phyloP scores from a whole-genome alignment of 2,113 vertebrate species.

The Zapornia atra region DNA sequence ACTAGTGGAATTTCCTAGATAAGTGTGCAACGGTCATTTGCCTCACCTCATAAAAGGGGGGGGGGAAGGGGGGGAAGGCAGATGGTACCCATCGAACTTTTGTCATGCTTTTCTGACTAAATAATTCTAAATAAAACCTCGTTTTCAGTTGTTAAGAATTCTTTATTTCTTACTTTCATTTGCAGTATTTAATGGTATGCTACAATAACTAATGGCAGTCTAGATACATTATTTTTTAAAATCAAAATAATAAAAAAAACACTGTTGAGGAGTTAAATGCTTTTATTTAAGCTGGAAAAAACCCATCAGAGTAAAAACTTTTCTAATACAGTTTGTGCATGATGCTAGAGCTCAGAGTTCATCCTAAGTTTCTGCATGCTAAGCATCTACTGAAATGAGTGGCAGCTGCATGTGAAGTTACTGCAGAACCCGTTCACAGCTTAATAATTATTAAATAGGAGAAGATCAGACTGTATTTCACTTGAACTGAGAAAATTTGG shows the following conservation, averaged over 20 bases:
- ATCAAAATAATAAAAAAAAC: neutral
- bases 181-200: neutral
- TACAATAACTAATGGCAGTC: neutral
- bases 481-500: neutral
- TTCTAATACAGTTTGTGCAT: neutral
- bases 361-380: constrained; percentile 8
- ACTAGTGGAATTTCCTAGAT: neutral
- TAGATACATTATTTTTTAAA: neutral
- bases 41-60: neutral
- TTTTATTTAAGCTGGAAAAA: constrained; percentile 15
- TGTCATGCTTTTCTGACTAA: neutral
- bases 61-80: neutral
- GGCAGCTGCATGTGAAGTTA: neutral
- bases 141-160: neutral
- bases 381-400: constrained; percentile 19
- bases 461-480: neutral
- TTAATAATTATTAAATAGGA: neutral
- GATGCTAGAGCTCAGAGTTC: neutral
- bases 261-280: constrained; percentile 13
- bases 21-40: neutral
- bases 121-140: constrained; percentile 16
- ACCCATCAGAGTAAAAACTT: neutral
- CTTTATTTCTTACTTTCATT: constrained; percentile 13
- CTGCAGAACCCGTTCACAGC: neutral
- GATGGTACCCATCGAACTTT: neutral